Evolutionary conservation across 1,140 invertebrate species (phyloP).

Genomic region (Bombus pascuorum): DNA sequence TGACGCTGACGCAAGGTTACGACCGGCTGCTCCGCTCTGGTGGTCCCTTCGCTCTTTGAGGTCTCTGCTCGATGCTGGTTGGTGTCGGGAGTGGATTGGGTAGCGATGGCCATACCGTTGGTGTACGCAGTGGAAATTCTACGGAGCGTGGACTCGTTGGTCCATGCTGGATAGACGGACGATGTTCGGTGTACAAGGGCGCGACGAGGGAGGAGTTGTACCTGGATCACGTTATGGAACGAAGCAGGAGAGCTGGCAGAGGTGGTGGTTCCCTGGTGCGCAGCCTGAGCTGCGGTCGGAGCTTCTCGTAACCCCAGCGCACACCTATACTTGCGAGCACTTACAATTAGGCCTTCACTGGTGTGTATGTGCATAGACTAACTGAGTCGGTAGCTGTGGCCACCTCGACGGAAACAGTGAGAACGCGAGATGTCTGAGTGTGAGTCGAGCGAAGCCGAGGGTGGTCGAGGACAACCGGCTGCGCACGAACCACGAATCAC

Average conservation of each 20-base stretch:
- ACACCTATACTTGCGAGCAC: slow-evolving; percentile 23
- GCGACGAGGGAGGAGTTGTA: slow-evolving; percentile 16
- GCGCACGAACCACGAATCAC: slow-evolving; percentile 50
- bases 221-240: background rate
- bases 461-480: slow-evolving; percentile 58
- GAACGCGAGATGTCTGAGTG: slow-evolving; percentile 31
- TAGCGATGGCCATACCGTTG: slow-evolving; percentile 1
- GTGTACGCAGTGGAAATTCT: slow-evolving; percentile 48
- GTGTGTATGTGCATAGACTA: background rate
- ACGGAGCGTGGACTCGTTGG: background rate
- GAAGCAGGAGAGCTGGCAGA: background rate
- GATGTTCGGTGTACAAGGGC: slow-evolving; percentile 3
- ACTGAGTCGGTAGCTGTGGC: background rate
- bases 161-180: background rate
- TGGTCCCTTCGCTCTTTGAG: slow-evolving; percentile 66
- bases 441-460: slow-evolving; percentile 51
- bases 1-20: slow-evolving; percentile 63
- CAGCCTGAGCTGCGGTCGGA: slow-evolving; percentile 51
- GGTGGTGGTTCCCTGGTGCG: slow-evolving; percentile 41
- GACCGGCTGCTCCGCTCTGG: background rate
- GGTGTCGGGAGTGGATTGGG: slow-evolving; percentile 47
- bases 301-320: slow-evolving; percentile 47
- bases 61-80: slow-evolving; percentile 62
- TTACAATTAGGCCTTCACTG: slow-evolving; percentile 34
- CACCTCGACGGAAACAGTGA: slow-evolving; percentile 4